Evolutionary conservation across 2,888 invertebrate species (phyloP), one percentile per base, ranked within the genome.

Genomic region (Andrena chrysosceles): DNA sequence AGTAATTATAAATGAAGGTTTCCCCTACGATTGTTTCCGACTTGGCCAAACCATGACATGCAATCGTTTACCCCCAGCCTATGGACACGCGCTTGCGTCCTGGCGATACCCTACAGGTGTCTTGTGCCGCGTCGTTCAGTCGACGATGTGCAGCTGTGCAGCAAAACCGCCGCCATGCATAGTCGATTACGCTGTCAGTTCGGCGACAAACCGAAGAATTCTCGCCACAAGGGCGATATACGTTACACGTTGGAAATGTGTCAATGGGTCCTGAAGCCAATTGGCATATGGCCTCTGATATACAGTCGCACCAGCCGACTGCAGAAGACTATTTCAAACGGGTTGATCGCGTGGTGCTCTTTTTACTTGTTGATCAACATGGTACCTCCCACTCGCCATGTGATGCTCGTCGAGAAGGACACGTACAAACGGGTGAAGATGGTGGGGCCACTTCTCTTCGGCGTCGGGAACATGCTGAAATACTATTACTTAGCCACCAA

Each of bases 281-380:
- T 92, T 10, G 92, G 92, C 6, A 78, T 89, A 16, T 92, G 92
- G 92, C 87, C 90, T 0, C 23, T 77, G 7, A 56, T 86, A 0
- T 60, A 71, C 6, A 49, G 26, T 42, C 66, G 63, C 1, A 23
- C 66, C 7, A 85, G 84, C 31, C 81, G 81, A 69, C 5, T 8
- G 0, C 29, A 73, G 68, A 69, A 83, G 83, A 6, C 85, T 35
- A 66, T 29, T 52, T 85, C n/a, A 66, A 2, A 63, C 0, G 13
- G 77, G 10, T 8, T 63, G 1, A 5, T 23, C 1, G 8, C 2
- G n/a, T 72, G 71, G 13, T 52, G 60, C 7, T 71, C 26, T 7
- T 8, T 8, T 4, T 20, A 23, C 20, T 13, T 85, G n/a, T 16
- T 68, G 8, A 76, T 85, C 54, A 29, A 82, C 7, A 42, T 86